Conservation (phyloP, 2,113 vertebrate species). For the Amphiprion percula region DNA sequence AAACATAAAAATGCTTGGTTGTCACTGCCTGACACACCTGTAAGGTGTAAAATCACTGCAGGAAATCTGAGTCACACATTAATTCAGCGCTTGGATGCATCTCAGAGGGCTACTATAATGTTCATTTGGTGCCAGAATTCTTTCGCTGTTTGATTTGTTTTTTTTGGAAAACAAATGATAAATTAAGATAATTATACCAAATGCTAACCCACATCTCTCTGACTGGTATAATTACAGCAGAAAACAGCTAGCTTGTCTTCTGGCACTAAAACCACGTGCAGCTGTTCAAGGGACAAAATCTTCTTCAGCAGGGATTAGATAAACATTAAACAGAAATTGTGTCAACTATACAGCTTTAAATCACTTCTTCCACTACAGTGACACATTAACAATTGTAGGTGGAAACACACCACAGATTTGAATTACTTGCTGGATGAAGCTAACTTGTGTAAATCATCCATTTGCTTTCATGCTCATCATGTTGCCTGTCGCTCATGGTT, state of each 20-base stretch:
- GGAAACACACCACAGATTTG: not conserved
- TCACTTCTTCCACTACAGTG: not conserved
- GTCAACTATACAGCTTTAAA: not conserved
- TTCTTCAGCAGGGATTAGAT: too few species aligned
- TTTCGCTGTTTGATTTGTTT: not conserved
- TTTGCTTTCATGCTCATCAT: not conserved
- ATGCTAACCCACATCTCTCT: too few species aligned
- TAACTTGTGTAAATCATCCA: not conserved
- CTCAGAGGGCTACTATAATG: not conserved
- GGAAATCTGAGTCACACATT: not conserved
- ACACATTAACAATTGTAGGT: not conserved
- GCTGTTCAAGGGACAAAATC: too few species aligned
- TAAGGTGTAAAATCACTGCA: too few species aligned
- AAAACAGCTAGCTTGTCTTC: too few species aligned
- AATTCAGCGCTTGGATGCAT: not conserved
- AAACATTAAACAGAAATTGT: too few species aligned
- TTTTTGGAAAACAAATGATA: not conserved
- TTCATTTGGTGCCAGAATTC: slow-evolving; percentile 19
- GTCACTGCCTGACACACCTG: not conserved
- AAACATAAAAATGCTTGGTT: not conserved
- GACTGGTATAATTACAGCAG: too few species aligned
- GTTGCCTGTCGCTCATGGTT: not conserved
- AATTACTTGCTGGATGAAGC: not conserved
- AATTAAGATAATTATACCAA: too few species aligned
- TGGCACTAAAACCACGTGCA: too few species aligned